These are phyloP conservation scores for Carposina sasakii DNA, from an alignment of 1,140 invertebrate species.

Conservation along the genomic window DNA sequence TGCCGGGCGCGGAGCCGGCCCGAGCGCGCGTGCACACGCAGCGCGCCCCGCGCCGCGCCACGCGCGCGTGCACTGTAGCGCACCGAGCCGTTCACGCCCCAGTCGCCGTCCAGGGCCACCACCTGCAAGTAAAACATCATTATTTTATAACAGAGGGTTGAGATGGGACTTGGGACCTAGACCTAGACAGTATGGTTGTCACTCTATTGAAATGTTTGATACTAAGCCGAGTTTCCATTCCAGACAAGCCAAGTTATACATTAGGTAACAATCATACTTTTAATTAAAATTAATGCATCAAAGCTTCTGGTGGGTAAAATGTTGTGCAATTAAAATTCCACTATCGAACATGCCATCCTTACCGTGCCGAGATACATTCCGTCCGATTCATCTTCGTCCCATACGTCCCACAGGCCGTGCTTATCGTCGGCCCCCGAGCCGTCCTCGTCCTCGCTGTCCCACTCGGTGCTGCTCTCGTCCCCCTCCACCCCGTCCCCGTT, in stretches of 20 bases:
- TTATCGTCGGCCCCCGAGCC: constrained; percentile 38
- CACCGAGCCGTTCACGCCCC: constrained; percentile 85
- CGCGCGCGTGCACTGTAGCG: constrained; percentile 45
- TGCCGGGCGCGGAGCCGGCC: constrained; percentile 42
- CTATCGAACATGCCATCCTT: background rate
- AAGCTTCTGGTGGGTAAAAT: too few relatives aligned
- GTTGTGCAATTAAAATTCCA: background rate
- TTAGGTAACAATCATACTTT: too few relatives aligned
- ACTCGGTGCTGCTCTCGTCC: constrained; percentile 46
- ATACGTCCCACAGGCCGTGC: constrained; percentile 38
- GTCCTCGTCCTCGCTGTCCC: constrained; percentile 37
- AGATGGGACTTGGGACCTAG: too few relatives aligned
- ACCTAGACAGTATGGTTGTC: too few relatives aligned
- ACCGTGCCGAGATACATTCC: constrained; percentile 43
- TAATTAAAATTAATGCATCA: too few relatives aligned
- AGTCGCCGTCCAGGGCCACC: constrained; percentile 87
- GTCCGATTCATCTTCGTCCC: constrained; percentile 27
- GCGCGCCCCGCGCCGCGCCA: constrained; percentile 37
- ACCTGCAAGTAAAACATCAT: too few relatives aligned
- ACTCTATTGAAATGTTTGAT: too few relatives aligned
- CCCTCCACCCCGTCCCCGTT: constrained; percentile 29
- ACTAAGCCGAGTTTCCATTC: too few relatives aligned
- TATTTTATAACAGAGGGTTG: too few relatives aligned
- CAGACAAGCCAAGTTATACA: too few relatives aligned
- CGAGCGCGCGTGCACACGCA: constrained; percentile 42